A percentile compares a stretch with the other conserved stretches of the same genome.
These are phyloP conservation scores for Malacoraja senta DNA, from an alignment of 2,797 vertebrate species.

Conservation along the genomic window DNA sequence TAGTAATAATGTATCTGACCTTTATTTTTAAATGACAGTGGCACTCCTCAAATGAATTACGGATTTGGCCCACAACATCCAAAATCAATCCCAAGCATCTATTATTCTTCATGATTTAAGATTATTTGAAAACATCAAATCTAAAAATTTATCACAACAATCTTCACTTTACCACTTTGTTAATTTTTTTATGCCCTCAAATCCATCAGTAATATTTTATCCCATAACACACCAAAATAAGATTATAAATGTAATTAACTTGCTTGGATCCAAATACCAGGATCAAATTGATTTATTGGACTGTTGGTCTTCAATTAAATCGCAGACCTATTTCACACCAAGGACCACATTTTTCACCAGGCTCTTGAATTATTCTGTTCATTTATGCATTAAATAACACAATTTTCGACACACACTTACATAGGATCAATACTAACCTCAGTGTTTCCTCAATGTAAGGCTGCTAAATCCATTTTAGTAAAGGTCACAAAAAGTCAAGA, in stretches of 20 bases:
- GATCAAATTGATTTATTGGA: neutral
- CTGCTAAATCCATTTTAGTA: neutral
- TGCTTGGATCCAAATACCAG: neutral
- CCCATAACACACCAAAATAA: neutral
- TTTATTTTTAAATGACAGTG: neutral
- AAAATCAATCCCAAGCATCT: neutral
- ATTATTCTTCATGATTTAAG: constrained; percentile 2
- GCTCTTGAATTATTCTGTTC: neutral
- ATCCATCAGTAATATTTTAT: neutral
- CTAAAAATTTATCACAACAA: neutral
- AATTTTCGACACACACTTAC: neutral
- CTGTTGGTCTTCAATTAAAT: neutral
- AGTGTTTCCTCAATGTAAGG: neutral
- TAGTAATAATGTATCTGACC: neutral
- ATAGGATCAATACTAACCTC: constrained; percentile 6
- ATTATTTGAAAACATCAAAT: neutral
- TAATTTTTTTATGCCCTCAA: neutral
- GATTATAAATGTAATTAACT: neutral
- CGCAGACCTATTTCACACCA: neutral
- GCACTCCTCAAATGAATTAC: neutral
- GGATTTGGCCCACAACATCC: neutral
- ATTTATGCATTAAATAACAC: constrained; percentile 26
- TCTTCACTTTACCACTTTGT: neutral
- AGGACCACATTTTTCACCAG: neutral
- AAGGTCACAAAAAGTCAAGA: neutral